These are phyloP conservation scores for Anastrepha ludens DNA, from an alignment of 1,140 invertebrate species.

Conservation along the genomic window DNA sequence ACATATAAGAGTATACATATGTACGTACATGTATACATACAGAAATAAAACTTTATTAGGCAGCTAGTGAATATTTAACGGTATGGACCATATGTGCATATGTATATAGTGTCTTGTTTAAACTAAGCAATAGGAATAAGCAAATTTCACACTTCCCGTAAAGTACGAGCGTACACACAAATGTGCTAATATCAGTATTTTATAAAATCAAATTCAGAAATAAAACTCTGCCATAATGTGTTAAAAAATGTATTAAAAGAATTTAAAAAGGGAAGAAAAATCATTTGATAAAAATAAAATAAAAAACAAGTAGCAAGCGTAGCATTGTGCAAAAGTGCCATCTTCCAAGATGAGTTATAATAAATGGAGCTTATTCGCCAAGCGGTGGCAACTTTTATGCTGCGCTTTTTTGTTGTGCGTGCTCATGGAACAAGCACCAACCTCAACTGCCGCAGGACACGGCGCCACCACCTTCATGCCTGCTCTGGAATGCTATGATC, in stretches of 20 bases:
- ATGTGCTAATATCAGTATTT: too few relatives aligned
- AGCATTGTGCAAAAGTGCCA: constrained; percentile 21
- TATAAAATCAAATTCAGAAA: background rate
- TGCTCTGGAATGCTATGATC: constrained; percentile 73
- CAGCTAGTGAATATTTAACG: too few relatives aligned
- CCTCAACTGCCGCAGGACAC: constrained; percentile 53
- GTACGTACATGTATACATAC: too few relatives aligned
- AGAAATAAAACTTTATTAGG: too few relatives aligned
- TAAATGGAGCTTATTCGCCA: constrained; percentile 65
- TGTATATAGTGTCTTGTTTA: too few relatives aligned
- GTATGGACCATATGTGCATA: too few relatives aligned
- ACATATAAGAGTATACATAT: too few relatives aligned
- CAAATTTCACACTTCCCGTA: too few relatives aligned
- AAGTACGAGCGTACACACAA: too few relatives aligned
- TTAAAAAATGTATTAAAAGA: constrained; percentile 14
- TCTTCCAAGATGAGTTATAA: constrained; percentile 64
- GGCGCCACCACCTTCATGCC: constrained; percentile 66
- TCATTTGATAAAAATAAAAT: background rate
- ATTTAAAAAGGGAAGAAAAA: background rate
- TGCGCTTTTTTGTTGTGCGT: constrained; percentile 27
- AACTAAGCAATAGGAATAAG: too few relatives aligned
- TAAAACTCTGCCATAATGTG: background rate
- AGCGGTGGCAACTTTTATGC: constrained; percentile 55
- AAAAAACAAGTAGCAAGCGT: background rate
- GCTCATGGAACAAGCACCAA: constrained; percentile 54